A percentile compares a stretch with the other conserved stretches of the same genome.
These are phyloP conservation scores for Indicator maculatus DNA, from an alignment of 2,113 vertebrate genomes.

Conservation along the genomic window DNA sequence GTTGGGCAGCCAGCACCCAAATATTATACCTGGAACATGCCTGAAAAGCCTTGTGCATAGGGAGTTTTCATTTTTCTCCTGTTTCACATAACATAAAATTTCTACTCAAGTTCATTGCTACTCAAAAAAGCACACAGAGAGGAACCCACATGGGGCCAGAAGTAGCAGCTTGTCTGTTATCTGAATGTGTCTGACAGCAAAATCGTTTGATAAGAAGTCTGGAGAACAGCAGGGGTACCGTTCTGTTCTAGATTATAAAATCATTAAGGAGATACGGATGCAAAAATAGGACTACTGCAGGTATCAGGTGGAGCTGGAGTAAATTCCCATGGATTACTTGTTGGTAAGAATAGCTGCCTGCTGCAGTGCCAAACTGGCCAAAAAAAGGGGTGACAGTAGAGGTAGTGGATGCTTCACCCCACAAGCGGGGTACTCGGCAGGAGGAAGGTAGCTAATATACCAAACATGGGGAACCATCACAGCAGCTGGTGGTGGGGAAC, in stretches of 20 bases:
- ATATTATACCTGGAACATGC: neutral
- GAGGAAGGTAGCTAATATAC: neutral
- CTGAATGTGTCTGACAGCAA: neutral
- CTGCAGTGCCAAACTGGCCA: neutral
- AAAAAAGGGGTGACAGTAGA: neutral
- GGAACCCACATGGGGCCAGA: neutral
- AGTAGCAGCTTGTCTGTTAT: neutral
- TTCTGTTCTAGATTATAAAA: conserved; percentile 39
- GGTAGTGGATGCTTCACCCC: neutral
- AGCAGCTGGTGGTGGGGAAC: neutral
- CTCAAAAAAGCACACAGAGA: neutral
- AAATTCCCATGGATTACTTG: neutral
- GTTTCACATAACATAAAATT: neutral
- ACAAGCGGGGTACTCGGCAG: neutral
- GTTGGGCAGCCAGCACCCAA: neutral
- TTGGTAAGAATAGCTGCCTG: neutral
- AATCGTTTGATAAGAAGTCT: neutral
- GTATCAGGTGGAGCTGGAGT: conserved; percentile 38
- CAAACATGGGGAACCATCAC: neutral
- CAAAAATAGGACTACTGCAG: conserved; percentile 26
- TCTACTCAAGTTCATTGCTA: neutral
- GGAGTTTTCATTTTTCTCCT: neutral
- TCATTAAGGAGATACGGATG: conserved; percentile 36
- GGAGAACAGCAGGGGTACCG: neutral
- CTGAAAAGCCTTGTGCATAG: neutral